Percentiles rank a stretch among this genome's conserved stretches.
Conservation (phyloP, 2,113 vertebrate genomes). For the Desmodus rotundus region DNA sequence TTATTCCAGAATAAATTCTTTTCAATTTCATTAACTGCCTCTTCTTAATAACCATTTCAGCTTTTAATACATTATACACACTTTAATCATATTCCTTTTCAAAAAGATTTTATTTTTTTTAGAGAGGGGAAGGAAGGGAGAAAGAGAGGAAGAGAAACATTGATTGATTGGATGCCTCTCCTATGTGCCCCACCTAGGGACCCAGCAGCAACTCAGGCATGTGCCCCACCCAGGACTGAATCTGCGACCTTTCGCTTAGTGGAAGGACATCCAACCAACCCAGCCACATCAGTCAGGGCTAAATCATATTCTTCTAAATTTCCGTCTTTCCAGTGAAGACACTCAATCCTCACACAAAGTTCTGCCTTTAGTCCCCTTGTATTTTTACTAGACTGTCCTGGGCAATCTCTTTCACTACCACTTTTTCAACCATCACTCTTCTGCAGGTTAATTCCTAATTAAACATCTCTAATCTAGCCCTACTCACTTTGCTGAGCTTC, state of each 20-base stretch:
- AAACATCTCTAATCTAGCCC: background rate
- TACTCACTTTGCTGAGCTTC: background rate
- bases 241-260: no score
- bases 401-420: background rate
- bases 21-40: conserved; percentile 12
- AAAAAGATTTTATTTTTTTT: no score
- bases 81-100: background rate
- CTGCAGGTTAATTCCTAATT: background rate
- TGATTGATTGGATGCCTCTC: no score
- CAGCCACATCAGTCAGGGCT: no score
- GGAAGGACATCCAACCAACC: no score
- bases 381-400: background rate
- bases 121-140: no score
- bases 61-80: background rate
- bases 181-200: no score
- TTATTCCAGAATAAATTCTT: conserved; percentile 24
- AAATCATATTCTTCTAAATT: background rate
- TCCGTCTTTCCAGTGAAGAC: conserved; percentile 7
- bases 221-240: no score
- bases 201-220: no score
- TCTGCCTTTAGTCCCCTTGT: background rate
- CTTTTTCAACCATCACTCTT: conserved; percentile 1
- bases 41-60: conserved; percentile 14
- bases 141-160: no score
- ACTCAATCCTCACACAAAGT: conserved; percentile 1